Evolutionary conservation across 92 coral and sea anemone genomes (phyloP).

Genomic region (Zoanthus sociatus): DNA sequence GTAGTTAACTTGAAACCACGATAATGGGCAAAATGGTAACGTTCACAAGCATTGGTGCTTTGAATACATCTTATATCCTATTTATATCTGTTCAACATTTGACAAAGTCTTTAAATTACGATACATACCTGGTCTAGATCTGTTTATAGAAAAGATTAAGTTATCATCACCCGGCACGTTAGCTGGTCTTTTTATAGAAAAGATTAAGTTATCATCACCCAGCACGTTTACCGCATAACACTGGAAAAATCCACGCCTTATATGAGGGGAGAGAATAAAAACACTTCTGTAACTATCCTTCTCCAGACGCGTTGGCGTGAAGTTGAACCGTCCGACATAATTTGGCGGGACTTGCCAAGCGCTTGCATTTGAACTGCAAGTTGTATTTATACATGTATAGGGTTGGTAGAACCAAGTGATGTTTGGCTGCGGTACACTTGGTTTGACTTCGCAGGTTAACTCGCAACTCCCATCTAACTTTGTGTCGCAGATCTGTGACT

Average conservation of each 20-base stretch:
- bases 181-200: neutral
- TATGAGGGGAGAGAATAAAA: neutral
- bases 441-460: constrained; percentile 14
- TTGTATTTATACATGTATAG: neutral
- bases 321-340: neutral
- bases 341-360: neutral
- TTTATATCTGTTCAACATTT: neutral
- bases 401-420: constrained; percentile 31
- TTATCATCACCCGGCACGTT: neutral
- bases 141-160: neutral
- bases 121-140: neutral
- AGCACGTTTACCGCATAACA: constrained; percentile 7
- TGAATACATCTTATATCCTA: neutral
- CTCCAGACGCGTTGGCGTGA: neutral
- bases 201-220: neutral
- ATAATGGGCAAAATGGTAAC: no score
- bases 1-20: no score
- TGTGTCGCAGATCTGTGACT: neutral
- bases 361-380: neutral
- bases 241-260: constrained; percentile 1
- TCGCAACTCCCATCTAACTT: neutral
- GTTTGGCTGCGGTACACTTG: constrained; percentile 23
- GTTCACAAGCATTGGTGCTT: no score
- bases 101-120: neutral
- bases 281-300: constrained; percentile 4